Base-by-base conservation (phyloP, 2,797 vertebrate genomes). In the Labroides dimidiatus region DNA sequence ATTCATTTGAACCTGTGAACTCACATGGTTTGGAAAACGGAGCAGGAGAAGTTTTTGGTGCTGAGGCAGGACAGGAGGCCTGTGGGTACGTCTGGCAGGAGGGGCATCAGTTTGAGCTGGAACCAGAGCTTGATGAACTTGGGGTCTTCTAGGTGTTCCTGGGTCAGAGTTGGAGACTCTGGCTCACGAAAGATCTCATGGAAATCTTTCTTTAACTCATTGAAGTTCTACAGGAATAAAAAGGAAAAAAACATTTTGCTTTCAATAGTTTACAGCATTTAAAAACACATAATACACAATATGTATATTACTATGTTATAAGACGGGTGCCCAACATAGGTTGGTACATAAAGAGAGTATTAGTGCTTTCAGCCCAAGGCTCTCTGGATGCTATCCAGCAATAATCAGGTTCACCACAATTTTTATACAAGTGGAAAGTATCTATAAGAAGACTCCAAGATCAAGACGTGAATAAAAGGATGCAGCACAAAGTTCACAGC, bases 1-100 rank as follows among this genome's bases (percentile, higher is more conserved):
- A 15, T 8, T 2, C 0, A 0, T 16, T 43, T 11, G 63, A 48
- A 43, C 9, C 1, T 1, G 30, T 27, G n/a, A 45, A 84, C 93
- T 69, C 69, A 95, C 94, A 95, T 81, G 33, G 82, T 84, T 77
- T 94, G 94, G 81, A 85, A 95, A 30, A 82, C 91, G 0, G 84
- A 78, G 45, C 93, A 94, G 89, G 90, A 91, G 86, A 95, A 94
- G 70, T 92, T 89, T 77, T 93, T 95, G 65, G 68, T 81, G 82
- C 93, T 93, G 80, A 95, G 92, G 76, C 94, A 95, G 49, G 77
- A 78, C 60, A 95, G 88, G 44, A 94, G 89, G 4, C 63, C 55
- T 6, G 54, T 44, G 1, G 88, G 75, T 0, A 93, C 2, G 0
- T 72, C 4, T 0, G 92, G 85, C 63, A 94, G 80, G 15, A 91